Conservation (phyloP, 2,888 invertebrate species). For the Lymantria dispar region DNA sequence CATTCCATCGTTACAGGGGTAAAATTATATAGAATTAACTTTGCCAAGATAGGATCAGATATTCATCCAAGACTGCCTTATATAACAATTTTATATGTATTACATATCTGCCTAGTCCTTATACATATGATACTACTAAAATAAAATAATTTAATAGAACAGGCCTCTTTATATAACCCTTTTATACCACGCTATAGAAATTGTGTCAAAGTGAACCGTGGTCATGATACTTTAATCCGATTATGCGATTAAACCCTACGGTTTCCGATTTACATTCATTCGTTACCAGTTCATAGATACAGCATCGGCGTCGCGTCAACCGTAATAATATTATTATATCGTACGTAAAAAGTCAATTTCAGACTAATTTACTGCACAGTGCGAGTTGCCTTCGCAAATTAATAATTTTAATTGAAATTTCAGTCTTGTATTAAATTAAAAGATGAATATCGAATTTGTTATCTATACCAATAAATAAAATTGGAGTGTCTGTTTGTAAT, state of each 20-base stretch:
- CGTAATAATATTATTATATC: neutral
- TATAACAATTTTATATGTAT: no score
- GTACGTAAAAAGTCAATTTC: neutral
- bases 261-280: constrained; percentile 13
- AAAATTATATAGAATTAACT: no score
- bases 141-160: neutral
- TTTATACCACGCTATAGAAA: neutral
- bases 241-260: constrained; percentile 19
- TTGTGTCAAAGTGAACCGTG: neutral
- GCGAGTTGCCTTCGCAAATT: neutral
- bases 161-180: neutral
- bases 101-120: no score
- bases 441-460: no score
- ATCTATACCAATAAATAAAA: no score
- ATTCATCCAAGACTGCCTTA: no score
- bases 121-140: no score
- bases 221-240: constrained; percentile 9
- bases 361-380: neutral
- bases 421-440: neutral
- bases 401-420: neutral
- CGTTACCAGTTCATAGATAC: neutral
- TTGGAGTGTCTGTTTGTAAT: no score
- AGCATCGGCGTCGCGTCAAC: neutral
- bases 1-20: no score
- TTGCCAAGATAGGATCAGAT: no score